These are phyloP conservation scores for Andrena fulva DNA, from an alignment of 2,888 invertebrate species.

Conservation along the genomic window DNA sequence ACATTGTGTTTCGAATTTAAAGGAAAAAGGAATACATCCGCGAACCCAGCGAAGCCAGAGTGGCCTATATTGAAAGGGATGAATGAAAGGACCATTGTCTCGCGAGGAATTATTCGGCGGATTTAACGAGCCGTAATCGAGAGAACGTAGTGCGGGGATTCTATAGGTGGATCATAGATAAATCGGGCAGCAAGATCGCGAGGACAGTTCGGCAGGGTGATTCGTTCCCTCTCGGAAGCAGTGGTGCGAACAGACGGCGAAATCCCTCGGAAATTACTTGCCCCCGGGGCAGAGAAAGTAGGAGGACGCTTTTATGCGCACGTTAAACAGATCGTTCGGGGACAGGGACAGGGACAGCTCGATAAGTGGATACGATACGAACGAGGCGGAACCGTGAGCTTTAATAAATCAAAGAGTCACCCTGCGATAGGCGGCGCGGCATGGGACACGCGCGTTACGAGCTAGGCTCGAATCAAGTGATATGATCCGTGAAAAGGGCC, in stretches of 20 bases:
- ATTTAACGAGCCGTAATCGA: conserved; percentile 21
- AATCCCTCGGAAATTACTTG: conserved; percentile 64
- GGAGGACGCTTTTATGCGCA: conserved; percentile 38
- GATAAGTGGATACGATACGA: conserved; percentile 76
- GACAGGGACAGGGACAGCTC: conserved; percentile 64
- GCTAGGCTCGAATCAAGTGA: conserved; percentile 26
- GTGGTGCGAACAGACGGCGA: conserved; percentile 33
- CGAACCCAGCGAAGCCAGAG: not conserved
- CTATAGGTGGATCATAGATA: conserved; percentile 15
- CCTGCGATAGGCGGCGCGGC: not conserved
- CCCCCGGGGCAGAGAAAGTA: conserved; percentile 22
- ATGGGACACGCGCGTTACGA: not conserved
- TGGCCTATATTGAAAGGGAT: not conserved
- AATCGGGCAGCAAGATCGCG: conserved; percentile 17
- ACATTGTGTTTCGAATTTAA: not conserved
- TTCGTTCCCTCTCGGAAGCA: conserved; percentile 22
- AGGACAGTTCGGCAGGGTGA: conserved; percentile 9
- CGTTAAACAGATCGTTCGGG: conserved; percentile 67
- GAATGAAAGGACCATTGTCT: not conserved
- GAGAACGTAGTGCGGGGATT: not conserved
- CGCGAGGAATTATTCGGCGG: not conserved
- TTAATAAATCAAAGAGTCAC: conserved; percentile 55
- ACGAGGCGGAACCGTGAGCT: conserved; percentile 48
- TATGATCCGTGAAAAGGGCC: conserved; percentile 44
- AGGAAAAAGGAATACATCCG: not conserved